Evolutionary conservation across 1,140 invertebrate genomes (phyloP).

Genomic region (Conus betulinus): DNA sequence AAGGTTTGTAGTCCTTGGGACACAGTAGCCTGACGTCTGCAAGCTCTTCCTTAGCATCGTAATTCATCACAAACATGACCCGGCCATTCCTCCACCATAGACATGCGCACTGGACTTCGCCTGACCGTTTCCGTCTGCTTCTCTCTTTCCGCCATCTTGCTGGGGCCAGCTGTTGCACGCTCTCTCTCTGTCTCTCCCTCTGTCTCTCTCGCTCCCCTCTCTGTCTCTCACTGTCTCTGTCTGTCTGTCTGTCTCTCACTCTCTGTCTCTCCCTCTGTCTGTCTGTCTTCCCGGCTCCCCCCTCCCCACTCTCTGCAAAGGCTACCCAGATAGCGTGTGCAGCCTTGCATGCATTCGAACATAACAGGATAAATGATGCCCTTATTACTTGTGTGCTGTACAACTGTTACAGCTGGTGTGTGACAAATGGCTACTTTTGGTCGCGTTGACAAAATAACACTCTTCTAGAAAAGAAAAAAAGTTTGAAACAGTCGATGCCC

Average conservation of each 20-base stretch:
- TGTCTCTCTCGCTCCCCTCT: not conserved
- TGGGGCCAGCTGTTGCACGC: too few relatives aligned
- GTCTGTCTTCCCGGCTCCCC: too few relatives aligned
- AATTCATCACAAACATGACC: too few relatives aligned
- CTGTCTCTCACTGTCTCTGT: not conserved
- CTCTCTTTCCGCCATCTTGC: not conserved
- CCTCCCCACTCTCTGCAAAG: too few relatives aligned
- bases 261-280: too few relatives aligned
- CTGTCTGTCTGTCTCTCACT: not conserved
- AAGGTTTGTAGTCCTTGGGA: conserved; percentile 12
- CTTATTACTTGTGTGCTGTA: too few relatives aligned
- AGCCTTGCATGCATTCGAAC: too few relatives aligned
- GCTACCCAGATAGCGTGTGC: too few relatives aligned
- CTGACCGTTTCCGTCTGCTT: not conserved
- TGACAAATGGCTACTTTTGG: not conserved
- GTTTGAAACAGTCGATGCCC: too few relatives aligned
- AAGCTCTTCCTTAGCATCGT: conserved; percentile 1
- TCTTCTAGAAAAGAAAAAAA: too few relatives aligned
- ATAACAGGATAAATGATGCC: too few relatives aligned
- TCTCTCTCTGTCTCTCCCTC: not conserved
- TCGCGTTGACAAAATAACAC: too few relatives aligned
- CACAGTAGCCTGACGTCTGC: conserved; percentile 20
- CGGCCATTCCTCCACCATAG: conserved; percentile 25
- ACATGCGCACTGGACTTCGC: not conserved
- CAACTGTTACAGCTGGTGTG: not conserved